Evolutionary conservation across 2,888 invertebrate genomes (phyloP), one percentile per base, ranked within the genome.

Genomic region (Drosophila kanekoi): DNA sequence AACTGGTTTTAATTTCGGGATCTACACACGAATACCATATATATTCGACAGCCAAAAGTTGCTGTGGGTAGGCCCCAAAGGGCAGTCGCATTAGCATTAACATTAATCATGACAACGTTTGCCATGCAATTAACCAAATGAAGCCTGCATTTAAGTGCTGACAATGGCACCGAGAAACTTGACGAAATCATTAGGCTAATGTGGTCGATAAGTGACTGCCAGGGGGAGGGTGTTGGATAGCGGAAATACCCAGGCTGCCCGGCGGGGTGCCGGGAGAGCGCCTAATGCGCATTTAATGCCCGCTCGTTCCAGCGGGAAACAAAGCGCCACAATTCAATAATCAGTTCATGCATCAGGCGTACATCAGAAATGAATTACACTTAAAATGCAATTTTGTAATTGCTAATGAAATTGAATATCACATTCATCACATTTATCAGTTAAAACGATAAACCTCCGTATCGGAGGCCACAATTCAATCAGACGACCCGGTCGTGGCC

Each of bases 101-200:
- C 84, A 86, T 83, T 83, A 83, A 86, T 83, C 82, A 83, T 78
- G 76, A 62, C 79, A 78, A 70, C 86, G 73, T 83, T 83, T 83
- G 83, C 72, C 86, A 73, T 85, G 78, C 86, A 83, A 83, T 83
- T 83, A 83, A 86, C 78, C 82, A 83, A 83, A 86, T 82, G 86
- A 83, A 86, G 82, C 83, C 78, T 83, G 86, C 86, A 78, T 86
- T 82, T 85, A 84, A 80, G 80, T 83, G 82, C 80, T 85, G 85
- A 79, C 79, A 82, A 85, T 71, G 69, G 51, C 44, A 47, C 54
- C 47, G 47, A 51, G 49, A 72, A 76, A 76, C 76, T 76, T 80
- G 78, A 82, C 78, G 65, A 80, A 78, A 86, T 83, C 82, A 83
- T 83, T 83, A 82, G 68, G 73, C 86, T 83, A 83, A 83, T 83